Conservation (phyloP, 2,113 vertebrate species). For the Scomber colias region DNA sequence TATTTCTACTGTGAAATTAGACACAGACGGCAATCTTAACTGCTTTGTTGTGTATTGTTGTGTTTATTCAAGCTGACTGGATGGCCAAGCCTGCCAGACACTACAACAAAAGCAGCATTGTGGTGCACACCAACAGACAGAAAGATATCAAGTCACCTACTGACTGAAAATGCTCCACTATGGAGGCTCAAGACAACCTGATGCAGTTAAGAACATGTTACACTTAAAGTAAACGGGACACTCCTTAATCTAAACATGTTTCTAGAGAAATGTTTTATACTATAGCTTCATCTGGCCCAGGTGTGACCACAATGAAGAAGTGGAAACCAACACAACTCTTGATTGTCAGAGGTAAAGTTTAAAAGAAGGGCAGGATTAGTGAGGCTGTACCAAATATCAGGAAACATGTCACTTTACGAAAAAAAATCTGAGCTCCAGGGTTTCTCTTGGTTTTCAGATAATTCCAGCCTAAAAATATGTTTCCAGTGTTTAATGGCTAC, state of each 20-base stretch:
- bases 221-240: background rate
- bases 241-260: constrained; percentile 3
- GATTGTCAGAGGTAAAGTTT: constrained; percentile 26
- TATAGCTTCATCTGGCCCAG: background rate
- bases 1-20: constrained; percentile 21
- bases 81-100: constrained; percentile 37
- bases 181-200: background rate
- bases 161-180: constrained; percentile 14
- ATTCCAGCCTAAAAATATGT: background rate
- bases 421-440: background rate
- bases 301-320: background rate
- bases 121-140: constrained; percentile 9
- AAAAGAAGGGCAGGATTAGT: background rate
- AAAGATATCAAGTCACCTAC: constrained; percentile 48
- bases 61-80: constrained; percentile 51
- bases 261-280: too few relatives aligned
- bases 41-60: constrained; percentile 39
- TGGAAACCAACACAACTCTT: background rate
- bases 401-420: background rate
- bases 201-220: background rate
- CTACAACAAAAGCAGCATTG: constrained; percentile 60
- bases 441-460: background rate
- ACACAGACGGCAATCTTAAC: constrained; percentile 24
- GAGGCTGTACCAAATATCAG: background rate
- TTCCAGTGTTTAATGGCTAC: too few relatives aligned